Percentiles rank a stretch among this genome's conserved stretches.
phyloP scores from a whole-genome alignment of 2,888 invertebrate species.

The Pristionchus maxplancki region DNA sequence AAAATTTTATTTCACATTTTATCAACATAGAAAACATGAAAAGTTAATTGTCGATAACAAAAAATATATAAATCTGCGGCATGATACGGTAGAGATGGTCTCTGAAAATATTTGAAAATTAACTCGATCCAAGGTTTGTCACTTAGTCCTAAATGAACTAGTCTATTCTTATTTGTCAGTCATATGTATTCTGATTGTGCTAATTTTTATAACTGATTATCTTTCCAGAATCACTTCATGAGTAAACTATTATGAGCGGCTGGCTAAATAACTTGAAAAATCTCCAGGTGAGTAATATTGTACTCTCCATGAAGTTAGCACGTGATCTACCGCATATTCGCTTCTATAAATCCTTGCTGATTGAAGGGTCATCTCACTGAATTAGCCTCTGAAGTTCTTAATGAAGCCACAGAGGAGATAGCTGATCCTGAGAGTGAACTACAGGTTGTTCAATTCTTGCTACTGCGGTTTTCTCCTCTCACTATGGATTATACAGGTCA shows the following conservation, averaged over 20 bases:
- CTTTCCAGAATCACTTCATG: slow-evolving; percentile 16
- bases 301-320: slow-evolving; percentile 8
- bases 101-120: too few relatives aligned
- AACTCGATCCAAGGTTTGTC: too few relatives aligned
- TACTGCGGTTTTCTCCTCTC: too few relatives aligned
- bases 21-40: too few relatives aligned
- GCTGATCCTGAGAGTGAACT: slow-evolving; percentile 71
- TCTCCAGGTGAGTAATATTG: slow-evolving; percentile 6
- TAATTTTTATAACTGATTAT: background rate
- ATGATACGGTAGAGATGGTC: too few relatives aligned
- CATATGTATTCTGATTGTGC: background rate
- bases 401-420: slow-evolving; percentile 70
- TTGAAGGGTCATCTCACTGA: slow-evolving; percentile 71
- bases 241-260: background rate
- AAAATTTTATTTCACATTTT: too few relatives aligned
- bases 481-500: too few relatives aligned
- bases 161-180: background rate
- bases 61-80: too few relatives aligned
- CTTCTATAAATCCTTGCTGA: background rate
- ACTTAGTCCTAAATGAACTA: too few relatives aligned
- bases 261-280: slow-evolving; percentile 52
- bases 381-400: slow-evolving; percentile 72
- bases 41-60: too few relatives aligned
- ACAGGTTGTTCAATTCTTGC: slow-evolving; percentile 56
- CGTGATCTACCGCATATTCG: background rate